These are phyloP conservation scores for Tipula helvola DNA, from an alignment of 2,888 invertebrate genomes.

Conservation along the genomic window DNA sequence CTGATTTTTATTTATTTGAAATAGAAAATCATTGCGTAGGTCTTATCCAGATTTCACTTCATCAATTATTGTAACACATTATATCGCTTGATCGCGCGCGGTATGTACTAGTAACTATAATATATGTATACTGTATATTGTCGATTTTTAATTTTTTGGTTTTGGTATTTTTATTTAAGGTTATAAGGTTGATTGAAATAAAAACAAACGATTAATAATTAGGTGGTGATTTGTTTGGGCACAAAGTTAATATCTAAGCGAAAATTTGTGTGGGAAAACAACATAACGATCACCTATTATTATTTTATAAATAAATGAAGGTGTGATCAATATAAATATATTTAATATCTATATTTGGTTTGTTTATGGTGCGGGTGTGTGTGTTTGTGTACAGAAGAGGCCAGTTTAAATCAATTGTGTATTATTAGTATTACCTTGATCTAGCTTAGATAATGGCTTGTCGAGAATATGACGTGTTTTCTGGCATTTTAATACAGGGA, in stretches of 20 bases:
- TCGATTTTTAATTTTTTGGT: background rate
- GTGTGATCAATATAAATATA: background rate
- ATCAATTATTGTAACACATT: background rate
- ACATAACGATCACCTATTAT: background rate
- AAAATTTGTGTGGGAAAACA: conserved; percentile 4
- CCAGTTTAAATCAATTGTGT: background rate
- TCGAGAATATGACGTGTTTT: too few relatives aligned
- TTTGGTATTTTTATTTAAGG: background rate
- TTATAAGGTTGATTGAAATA: conserved; percentile 4
- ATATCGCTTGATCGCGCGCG: background rate
- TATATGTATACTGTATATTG: background rate
- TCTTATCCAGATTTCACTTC: conserved; percentile 4
- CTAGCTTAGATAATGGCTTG: too few relatives aligned
- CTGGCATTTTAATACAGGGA: too few relatives aligned
- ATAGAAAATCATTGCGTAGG: background rate
- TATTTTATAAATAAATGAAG: background rate
- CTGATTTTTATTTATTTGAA: background rate
- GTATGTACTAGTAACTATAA: background rate
- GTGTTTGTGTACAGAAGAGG: background rate
- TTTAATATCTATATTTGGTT: background rate
- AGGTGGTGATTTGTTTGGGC: conserved; percentile 4
- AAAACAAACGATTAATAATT: conserved; percentile 4
- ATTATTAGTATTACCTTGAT: background rate
- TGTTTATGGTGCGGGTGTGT: background rate
- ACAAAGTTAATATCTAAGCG: background rate